Evolutionary conservation across 2,113 vertebrate species (phyloP).

Genomic region (Trochalopteron elliotii): DNA sequence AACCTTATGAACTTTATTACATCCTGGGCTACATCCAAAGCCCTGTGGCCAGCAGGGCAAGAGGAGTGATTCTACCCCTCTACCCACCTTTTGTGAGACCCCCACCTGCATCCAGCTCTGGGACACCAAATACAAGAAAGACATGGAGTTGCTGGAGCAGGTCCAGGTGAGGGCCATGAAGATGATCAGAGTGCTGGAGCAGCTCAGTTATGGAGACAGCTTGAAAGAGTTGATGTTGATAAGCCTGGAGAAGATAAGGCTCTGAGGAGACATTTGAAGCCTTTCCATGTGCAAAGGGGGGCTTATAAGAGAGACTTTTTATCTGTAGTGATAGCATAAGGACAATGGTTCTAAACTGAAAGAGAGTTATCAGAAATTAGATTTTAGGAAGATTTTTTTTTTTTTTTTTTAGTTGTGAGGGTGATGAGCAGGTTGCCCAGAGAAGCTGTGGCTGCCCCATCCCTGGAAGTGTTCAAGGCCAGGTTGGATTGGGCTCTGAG

Average conservation of each 20-base stretch:
- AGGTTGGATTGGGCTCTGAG: neutral
- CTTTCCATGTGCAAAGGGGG: rapidly evolving
- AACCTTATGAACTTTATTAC: neutral
- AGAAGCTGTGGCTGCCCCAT: rapidly evolving
- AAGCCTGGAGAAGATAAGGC: neutral
- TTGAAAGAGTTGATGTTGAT: neutral
- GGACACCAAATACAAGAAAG: neutral
- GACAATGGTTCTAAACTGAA: neutral
- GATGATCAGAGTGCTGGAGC: neutral
- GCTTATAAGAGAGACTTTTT: neutral
- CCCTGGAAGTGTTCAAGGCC: neutral
- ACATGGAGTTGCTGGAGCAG: neutral
- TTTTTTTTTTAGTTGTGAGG: rapidly evolving
- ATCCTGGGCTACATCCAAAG: neutral
- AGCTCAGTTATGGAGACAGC: neutral
- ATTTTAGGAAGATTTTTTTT: neutral
- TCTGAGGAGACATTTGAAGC: rapidly evolving
- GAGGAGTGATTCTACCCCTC: neutral
- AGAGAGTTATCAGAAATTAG: rapidly evolving
- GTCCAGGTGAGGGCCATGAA: neutral
- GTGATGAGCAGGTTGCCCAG: rapidly evolving
- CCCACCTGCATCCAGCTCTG: neutral
- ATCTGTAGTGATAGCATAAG: neutral
- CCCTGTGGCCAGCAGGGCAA: rapidly evolving
- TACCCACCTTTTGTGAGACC: neutral